Conservation (phyloP, 1,140 invertebrate species). For the Apocrypta bakeri region DNA sequence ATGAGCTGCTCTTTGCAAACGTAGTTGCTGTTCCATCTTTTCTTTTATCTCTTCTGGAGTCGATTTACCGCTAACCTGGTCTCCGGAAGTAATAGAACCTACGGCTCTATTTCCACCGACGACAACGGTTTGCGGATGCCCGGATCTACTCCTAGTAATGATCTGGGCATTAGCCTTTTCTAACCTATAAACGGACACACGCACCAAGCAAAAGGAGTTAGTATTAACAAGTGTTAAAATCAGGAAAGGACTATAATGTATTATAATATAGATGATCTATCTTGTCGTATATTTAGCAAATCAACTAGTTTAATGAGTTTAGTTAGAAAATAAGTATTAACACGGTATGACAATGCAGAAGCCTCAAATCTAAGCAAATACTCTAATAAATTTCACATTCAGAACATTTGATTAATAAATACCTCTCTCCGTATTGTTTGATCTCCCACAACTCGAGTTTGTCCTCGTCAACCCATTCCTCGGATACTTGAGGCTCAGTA, state of each 20-base stretch:
- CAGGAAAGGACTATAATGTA: constrained; percentile 58
- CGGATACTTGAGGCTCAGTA: constrained; percentile 91
- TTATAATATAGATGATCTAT: background rate
- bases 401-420: constrained; percentile 59
- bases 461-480: constrained; percentile 97
- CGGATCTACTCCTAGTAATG: constrained; percentile 84
- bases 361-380: constrained; percentile 27
- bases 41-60: constrained; percentile 90
- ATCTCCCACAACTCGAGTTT: constrained; percentile 98
- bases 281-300: background rate
- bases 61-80: constrained; percentile 76
- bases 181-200: constrained; percentile 75
- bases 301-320: background rate
- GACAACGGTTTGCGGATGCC: constrained; percentile 75
- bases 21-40: constrained; percentile 91
- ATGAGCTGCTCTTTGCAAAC: constrained; percentile 89
- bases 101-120: constrained; percentile 58
- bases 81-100: constrained; percentile 57
- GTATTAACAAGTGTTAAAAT: constrained; percentile 65
- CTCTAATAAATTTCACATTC: constrained; percentile 17
- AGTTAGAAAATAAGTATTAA: constrained; percentile 5
- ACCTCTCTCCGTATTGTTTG: constrained; percentile 94
- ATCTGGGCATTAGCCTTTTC: constrained; percentile 81
- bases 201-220: constrained; percentile 70
- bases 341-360: constrained; percentile 21